phyloP scores from a whole-genome alignment of 2,797 vertebrate genomes.

The Distichodus sexfasciatus region DNA sequence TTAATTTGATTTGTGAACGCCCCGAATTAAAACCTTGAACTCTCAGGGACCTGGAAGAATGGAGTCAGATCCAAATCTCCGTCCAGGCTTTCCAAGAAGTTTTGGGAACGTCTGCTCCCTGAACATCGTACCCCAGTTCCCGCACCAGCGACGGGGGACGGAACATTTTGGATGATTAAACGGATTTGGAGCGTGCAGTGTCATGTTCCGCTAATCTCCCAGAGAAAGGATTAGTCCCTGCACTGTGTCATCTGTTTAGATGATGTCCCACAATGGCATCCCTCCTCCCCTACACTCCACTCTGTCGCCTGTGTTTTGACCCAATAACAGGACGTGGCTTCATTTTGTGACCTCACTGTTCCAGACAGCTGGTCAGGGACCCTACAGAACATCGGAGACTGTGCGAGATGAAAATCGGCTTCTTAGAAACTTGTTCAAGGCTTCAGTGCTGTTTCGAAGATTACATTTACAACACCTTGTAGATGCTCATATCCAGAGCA shows the following conservation, averaged over 20 bases:
- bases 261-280: slow-evolving; percentile 42
- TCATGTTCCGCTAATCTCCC: slow-evolving; percentile 69
- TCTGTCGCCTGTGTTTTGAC: too few species aligned
- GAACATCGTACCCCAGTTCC: background rate
- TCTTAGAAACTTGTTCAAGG: too few species aligned
- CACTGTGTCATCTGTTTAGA: slow-evolving; percentile 58
- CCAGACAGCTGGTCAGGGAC: slow-evolving; percentile 18
- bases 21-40: slow-evolving; percentile 19
- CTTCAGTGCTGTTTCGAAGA: too few species aligned
- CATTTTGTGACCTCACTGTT: slow-evolving; percentile 9
- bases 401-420: too few species aligned
- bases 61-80: background rate
- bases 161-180: slow-evolving; percentile 72
- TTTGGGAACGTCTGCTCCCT: too few species aligned
- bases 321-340: slow-evolving; percentile 22
- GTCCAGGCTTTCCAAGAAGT: too few species aligned
- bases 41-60: slow-evolving; percentile 3
- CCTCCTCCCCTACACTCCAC: too few species aligned
- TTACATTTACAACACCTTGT: too few species aligned
- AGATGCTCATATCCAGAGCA: background rate
- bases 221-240: slow-evolving; percentile 71
- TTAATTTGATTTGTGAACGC: slow-evolving; percentile 7
- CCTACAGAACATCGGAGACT: slow-evolving; percentile 1
- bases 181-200: slow-evolving; percentile 62
- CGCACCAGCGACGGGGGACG: slow-evolving; percentile 53